These are phyloP conservation scores for Monomorium pharaonis DNA, from an alignment of 1,140 invertebrate genomes.

Conservation along the genomic window DNA sequence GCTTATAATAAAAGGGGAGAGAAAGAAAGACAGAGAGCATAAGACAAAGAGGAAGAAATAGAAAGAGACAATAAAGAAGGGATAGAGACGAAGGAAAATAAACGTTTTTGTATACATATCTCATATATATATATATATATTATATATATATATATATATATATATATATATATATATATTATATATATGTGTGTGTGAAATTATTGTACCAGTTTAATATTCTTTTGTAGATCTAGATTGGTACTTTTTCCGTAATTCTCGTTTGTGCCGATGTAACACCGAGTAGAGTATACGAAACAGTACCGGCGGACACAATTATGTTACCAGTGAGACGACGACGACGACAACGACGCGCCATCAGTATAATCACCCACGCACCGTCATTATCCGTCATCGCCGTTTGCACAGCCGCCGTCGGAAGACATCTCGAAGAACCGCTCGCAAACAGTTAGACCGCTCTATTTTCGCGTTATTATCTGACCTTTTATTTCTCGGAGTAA, in stretches of 20 bases:
- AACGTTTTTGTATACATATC: neutral
- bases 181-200: conserved; percentile 3
- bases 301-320: conserved; percentile 62
- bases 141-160: no score
- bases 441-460: conserved; percentile 60
- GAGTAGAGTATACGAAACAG: neutral
- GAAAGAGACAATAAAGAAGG: neutral
- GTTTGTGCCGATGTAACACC: neutral
- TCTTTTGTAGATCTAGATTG: conserved; percentile 10
- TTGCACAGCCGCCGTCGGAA: neutral
- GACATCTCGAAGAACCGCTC: conserved; percentile 32
- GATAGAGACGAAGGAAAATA: conserved; percentile 3
- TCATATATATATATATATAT: no score
- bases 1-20: neutral
- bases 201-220: conserved; percentile 2
- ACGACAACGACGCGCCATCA: conserved; percentile 11
- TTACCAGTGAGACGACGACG: conserved; percentile 51
- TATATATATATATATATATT: no score
- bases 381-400: neutral
- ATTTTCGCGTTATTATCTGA: neutral
- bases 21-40: conserved; percentile 1
- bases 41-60: neutral
- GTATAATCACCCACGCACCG: conserved; percentile 3
- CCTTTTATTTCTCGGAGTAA: neutral
- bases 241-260: neutral